Percentiles rank a stretch among this genome's conserved stretches.
These are phyloP conservation scores for Drosophila formosana DNA, from an alignment of 2,888 invertebrate genomes.

Conservation along the genomic window DNA sequence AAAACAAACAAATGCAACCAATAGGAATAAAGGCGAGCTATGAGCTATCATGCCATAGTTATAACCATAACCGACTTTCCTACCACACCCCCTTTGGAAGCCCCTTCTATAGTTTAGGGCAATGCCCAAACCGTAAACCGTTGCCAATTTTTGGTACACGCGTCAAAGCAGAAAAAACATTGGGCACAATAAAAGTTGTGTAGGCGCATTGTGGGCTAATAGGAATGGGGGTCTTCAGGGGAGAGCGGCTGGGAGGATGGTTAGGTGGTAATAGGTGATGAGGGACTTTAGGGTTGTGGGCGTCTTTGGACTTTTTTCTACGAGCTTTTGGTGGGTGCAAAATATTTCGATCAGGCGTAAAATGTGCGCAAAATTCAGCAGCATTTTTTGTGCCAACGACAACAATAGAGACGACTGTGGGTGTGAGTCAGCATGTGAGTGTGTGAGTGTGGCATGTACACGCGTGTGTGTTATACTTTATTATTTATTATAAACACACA, in stretches of 20 bases:
- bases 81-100: slow-evolving; percentile 5
- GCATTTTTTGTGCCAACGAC: slow-evolving; percentile 46
- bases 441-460: slow-evolving; percentile 27
- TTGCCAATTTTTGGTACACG: slow-evolving; percentile 75
- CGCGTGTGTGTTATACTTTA: slow-evolving; percentile 67
- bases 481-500: slow-evolving; percentile 76
- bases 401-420: slow-evolving; percentile 21
- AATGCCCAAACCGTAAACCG: slow-evolving; percentile 55
- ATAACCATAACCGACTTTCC: slow-evolving; percentile 62
- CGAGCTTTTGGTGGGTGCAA: slow-evolving; percentile 59
- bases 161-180: slow-evolving; percentile 80
- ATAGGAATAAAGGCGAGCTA: slow-evolving; percentile 62
- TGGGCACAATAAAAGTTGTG: slow-evolving; percentile 75
- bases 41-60: slow-evolving; percentile 65
- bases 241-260: background rate
- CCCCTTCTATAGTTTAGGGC: slow-evolving; percentile 32
- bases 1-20: slow-evolving; percentile 74
- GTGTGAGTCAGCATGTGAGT: slow-evolving; percentile 24
- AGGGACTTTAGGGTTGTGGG: slow-evolving; percentile 27
- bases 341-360: slow-evolving; percentile 84
- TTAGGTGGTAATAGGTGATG: slow-evolving; percentile 7
- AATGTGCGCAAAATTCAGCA: slow-evolving; percentile 83
- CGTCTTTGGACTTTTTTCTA: slow-evolving; percentile 65
- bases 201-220: slow-evolving; percentile 43
- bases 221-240: background rate